Percentiles rank a stretch among this genome's conserved stretches.
Conservation (phyloP, 2,888 invertebrate genomes). For the Troides helena region DNA sequence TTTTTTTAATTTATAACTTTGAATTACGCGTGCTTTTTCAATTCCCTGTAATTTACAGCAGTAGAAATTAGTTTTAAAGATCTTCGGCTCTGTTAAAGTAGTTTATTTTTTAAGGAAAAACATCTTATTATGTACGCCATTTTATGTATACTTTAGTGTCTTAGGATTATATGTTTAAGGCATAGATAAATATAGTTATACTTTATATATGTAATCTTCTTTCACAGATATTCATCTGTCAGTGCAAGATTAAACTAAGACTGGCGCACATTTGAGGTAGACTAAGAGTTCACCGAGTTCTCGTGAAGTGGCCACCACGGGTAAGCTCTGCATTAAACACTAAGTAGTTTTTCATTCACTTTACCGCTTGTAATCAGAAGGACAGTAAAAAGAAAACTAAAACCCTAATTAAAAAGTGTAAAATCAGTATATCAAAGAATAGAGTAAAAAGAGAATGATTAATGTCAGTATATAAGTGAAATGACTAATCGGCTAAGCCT, state of each 20-base stretch:
- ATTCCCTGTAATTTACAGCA: slow-evolving; percentile 18
- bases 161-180: no score
- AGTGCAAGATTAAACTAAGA: no score
- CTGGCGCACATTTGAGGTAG: no score
- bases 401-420: background rate
- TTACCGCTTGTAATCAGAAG: background rate
- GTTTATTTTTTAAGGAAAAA: background rate
- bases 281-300: no score
- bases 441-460: slow-evolving; percentile 33
- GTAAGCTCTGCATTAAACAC: no score
- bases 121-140: background rate
- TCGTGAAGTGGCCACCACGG: no score
- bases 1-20: background rate
- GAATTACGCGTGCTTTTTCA: slow-evolving; percentile 1
- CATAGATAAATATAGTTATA: no score
- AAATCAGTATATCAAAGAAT: background rate
- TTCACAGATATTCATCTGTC: no score
- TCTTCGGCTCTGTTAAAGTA: background rate
- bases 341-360: no score
- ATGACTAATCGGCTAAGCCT: slow-evolving; percentile 44
- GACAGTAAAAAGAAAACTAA: background rate
- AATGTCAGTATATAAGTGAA: slow-evolving; percentile 44
- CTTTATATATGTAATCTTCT: no score
- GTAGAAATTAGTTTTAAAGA: slow-evolving; percentile 6
- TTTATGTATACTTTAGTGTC: no score